Conservation (phyloP, 2,797 vertebrate species). For the Pantherophis vulpinus region DNA sequence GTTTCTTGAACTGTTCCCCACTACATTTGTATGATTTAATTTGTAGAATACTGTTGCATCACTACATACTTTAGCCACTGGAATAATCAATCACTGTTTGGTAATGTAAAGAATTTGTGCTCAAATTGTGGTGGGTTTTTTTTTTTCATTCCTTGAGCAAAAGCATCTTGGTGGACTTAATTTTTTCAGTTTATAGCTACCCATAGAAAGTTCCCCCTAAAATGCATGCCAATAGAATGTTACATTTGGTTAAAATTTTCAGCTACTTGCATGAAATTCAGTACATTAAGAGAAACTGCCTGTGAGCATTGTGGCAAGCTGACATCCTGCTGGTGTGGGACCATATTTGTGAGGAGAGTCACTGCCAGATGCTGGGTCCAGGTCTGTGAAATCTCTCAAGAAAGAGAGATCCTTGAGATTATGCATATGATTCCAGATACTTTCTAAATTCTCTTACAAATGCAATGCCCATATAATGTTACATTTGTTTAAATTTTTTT, state of each 20-base stretch:
- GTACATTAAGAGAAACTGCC: background rate
- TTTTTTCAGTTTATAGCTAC: background rate
- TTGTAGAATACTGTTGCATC: background rate
- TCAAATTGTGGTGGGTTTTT: background rate
- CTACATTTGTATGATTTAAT: background rate
- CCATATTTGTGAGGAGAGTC: background rate
- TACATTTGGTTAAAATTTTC: slow-evolving; percentile 9
- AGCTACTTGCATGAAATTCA: slow-evolving; percentile 26
- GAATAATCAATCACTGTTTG: background rate
- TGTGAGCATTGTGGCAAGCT: background rate
- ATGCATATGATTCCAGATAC: background rate
- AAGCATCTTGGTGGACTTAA: background rate
- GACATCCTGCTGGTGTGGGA: background rate
- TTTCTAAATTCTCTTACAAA: background rate
- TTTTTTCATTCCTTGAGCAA: background rate
- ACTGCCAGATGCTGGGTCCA: background rate
- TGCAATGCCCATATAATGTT: background rate
- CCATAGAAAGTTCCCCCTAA: background rate
- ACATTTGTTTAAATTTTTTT: slow-evolving; percentile 3
- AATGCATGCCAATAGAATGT: background rate
- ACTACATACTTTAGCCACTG: background rate
- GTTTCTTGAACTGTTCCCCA: background rate
- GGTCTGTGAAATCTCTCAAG: background rate
- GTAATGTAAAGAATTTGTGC: background rate
- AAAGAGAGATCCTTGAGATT: background rate